A percentile compares a stretch with the other conserved stretches of the same genome.
Evolutionary conservation across 2,888 invertebrate species (phyloP).

Genomic region (Cerastoderma edule): DNA sequence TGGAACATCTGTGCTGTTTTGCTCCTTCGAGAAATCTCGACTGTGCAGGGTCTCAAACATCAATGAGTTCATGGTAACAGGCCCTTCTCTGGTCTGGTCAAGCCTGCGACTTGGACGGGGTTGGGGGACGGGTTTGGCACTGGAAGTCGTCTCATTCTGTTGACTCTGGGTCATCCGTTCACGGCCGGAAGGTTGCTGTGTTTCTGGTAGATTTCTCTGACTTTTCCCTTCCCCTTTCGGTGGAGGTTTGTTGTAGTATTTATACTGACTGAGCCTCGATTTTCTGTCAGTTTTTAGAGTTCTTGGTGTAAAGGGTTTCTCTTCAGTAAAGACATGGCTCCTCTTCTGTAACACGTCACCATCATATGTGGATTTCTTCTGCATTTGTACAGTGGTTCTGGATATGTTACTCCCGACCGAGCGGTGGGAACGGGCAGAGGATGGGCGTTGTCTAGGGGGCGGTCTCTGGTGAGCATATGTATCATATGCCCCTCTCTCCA

Average conservation of each 20-base stretch:
- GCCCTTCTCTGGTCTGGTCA: slow-evolving; percentile 56
- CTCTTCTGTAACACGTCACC: slow-evolving; percentile 79
- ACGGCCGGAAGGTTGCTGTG: slow-evolving; percentile 24
- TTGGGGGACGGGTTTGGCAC: slow-evolving; percentile 57
- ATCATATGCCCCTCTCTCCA: slow-evolving; percentile 22
- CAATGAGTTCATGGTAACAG: slow-evolving; percentile 64
- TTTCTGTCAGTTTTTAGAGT: slow-evolving; percentile 78
- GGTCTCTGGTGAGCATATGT: slow-evolving; percentile 55
- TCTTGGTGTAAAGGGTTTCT: slow-evolving; percentile 81
- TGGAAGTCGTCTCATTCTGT: slow-evolving; percentile 33
- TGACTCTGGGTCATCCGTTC: too few species aligned
- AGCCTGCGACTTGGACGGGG: slow-evolving; percentile 54
- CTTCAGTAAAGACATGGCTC: slow-evolving; percentile 79
- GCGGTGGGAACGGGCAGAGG: slow-evolving; percentile 65
- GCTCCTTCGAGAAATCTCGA: slow-evolving; percentile 71
- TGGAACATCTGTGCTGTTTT: slow-evolving; percentile 71
- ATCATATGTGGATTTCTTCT: slow-evolving; percentile 68
- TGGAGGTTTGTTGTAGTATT: slow-evolving; percentile 80
- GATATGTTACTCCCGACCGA: slow-evolving; percentile 63
- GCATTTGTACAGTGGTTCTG: slow-evolving; percentile 51
- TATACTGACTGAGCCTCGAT: slow-evolving; percentile 78
- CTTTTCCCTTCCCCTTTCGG: slow-evolving; percentile 39
- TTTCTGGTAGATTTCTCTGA: slow-evolving; percentile 12
- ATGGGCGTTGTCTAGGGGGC: slow-evolving; percentile 63
- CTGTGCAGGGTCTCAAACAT: slow-evolving; percentile 80